These are phyloP conservation scores for Solenodon paradoxus DNA, from an alignment of 2,113 vertebrate genomes.

Conservation along the genomic window DNA sequence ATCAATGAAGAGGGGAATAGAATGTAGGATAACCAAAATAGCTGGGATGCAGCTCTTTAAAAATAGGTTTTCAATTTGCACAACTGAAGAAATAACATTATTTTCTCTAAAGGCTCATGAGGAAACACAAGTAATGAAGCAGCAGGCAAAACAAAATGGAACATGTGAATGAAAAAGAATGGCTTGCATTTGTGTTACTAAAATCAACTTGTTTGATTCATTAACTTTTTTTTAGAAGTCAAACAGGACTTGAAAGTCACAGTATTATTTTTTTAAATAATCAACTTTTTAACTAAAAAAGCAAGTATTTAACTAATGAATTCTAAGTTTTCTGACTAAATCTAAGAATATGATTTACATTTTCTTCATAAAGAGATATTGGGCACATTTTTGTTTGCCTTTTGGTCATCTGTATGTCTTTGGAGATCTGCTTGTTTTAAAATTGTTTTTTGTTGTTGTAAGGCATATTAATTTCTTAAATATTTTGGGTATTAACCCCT, in stretches of 20 bases:
- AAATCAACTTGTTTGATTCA: conserved; percentile 30
- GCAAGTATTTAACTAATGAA: not conserved
- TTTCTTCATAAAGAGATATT: no score
- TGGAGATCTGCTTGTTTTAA: no score
- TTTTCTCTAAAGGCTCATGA: conserved; percentile 53
- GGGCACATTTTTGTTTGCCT: no score
- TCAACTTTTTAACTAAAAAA: not conserved
- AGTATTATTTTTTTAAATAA: not conserved
- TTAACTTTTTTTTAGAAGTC: not conserved
- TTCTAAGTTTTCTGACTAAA: no score
- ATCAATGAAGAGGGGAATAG: conserved; percentile 21
- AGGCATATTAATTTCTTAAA: no score
- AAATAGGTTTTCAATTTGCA: conserved; percentile 60
- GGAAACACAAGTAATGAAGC: conserved; percentile 52
- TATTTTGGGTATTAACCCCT: no score
- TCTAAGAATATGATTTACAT: no score
- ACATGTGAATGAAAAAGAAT: conserved; percentile 6
- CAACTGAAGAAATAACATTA: conserved; percentile 38
- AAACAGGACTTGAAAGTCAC: conserved; percentile 28
- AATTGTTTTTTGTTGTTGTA: no score
- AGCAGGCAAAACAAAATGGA: conserved; percentile 43
- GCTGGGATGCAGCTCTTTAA: not conserved
- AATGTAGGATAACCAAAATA: conserved; percentile 7
- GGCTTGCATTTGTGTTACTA: not conserved
- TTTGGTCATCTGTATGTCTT: no score